These are phyloP conservation scores for Trichonephila clavipes DNA, from an alignment of 1,140 invertebrate genomes.

Conservation along the genomic window DNA sequence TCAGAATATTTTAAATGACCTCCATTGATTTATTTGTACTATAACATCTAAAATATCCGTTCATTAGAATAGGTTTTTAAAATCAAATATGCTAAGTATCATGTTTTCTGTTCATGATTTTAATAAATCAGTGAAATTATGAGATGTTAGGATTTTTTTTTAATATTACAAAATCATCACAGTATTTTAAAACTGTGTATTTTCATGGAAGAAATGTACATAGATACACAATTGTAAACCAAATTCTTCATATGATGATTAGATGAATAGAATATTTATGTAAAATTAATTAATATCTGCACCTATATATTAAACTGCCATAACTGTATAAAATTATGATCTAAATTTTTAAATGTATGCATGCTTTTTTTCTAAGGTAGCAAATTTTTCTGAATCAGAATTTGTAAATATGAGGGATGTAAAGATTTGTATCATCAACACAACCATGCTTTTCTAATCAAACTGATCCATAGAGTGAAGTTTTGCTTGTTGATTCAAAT, in stretches of 20 bases:
- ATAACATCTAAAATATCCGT: neutral
- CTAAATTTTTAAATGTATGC: conserved; percentile 67
- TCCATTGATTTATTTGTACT: neutral
- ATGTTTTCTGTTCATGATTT: conserved; percentile 20
- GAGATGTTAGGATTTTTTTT: neutral
- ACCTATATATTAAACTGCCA: conserved; percentile 71
- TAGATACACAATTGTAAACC: conserved; percentile 35
- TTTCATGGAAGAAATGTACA: conserved; percentile 51
- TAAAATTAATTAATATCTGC: conserved; percentile 46
- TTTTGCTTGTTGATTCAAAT: conserved; percentile 69
- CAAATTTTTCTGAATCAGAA: conserved; percentile 39
- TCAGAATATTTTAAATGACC: neutral
- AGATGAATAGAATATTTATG: conserved; percentile 50
- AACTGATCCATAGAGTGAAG: conserved; percentile 57
- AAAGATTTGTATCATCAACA: conserved; percentile 67
- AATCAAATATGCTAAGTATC: neutral
- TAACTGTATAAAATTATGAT: conserved; percentile 71
- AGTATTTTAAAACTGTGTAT: conserved; percentile 75
- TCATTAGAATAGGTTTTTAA: conserved; percentile 6
- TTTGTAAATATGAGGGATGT: conserved; percentile 54
- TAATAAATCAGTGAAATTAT: neutral
- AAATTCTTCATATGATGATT: conserved; percentile 53
- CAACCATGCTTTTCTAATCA: conserved; percentile 61
- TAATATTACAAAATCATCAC: neutral
- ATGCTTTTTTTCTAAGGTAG: conserved; percentile 71